These are phyloP conservation scores for Accipiter cooperii DNA, from an alignment of 2,113 vertebrate species.

Conservation along the genomic window DNA sequence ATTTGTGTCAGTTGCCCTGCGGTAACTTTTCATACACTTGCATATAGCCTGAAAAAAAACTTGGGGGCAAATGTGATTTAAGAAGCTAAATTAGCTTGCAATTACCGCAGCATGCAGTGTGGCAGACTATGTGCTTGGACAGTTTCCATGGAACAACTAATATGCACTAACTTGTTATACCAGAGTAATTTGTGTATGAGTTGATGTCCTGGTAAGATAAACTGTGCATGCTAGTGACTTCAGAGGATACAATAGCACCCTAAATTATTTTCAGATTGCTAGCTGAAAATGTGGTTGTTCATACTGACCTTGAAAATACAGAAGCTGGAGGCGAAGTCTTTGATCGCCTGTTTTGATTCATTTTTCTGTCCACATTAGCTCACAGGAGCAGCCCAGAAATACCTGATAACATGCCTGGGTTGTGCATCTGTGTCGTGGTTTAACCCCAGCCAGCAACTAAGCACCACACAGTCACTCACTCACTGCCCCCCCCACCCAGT, in stretches of 20 bases:
- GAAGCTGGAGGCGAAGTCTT: neutral
- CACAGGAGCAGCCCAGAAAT: neutral
- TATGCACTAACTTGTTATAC: neutral
- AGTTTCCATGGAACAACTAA: neutral
- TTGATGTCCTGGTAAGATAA: neutral
- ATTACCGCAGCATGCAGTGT: neutral
- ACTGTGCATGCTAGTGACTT: neutral
- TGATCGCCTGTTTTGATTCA: neutral
- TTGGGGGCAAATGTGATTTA: slow-evolving; percentile 9
- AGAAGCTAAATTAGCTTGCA: neutral
- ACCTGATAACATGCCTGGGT: neutral
- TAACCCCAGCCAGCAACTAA: too few relatives aligned
- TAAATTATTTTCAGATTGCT: neutral
- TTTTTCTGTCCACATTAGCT: neutral
- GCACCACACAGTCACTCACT: too few relatives aligned
- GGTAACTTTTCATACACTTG: neutral
- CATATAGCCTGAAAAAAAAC: neutral
- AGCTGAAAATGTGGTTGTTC: neutral
- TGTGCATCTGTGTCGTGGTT: neutral
- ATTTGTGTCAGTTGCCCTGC: neutral
- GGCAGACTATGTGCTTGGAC: neutral
- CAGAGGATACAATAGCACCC: neutral
- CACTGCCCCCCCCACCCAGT: too few relatives aligned
- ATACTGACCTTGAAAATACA: neutral
- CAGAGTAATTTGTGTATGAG: neutral